Conservation (phyloP, 2,113 vertebrate species). For the Cryptotis parvus region DNA sequence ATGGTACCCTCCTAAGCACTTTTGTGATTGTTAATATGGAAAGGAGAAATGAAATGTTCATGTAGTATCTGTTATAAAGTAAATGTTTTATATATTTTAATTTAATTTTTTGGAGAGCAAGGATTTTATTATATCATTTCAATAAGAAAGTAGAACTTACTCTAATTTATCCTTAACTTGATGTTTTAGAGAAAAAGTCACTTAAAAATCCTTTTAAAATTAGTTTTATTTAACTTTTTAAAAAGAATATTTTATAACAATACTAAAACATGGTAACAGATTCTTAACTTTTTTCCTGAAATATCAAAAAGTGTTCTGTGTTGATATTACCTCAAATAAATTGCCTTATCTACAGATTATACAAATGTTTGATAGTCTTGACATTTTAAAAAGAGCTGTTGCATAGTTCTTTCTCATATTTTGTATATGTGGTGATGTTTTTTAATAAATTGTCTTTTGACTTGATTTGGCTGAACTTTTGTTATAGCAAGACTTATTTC, state of each 20-base stretch:
- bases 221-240: neutral
- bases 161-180: slow-evolving; percentile 15
- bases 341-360: neutral
- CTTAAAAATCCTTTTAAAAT: neutral
- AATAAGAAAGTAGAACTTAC: neutral
- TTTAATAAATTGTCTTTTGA: neutral
- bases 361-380: neutral
- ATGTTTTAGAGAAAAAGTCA: neutral
- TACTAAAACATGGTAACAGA: neutral
- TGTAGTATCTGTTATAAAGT: neutral
- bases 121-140: slow-evolving; percentile 26
- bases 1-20: neutral
- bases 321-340: neutral
- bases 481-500: neutral
- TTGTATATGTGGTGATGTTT: neutral
- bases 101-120: slow-evolving; percentile 29
- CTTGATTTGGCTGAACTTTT: neutral
- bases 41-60: neutral
- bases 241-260: neutral
- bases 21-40: neutral
- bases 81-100: neutral
- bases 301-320: neutral
- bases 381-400: neutral
- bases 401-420: neutral
- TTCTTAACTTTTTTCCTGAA: neutral